Evolutionary conservation across 2,797 vertebrate species (phyloP).

Genomic region (Acanthis flammea): DNA sequence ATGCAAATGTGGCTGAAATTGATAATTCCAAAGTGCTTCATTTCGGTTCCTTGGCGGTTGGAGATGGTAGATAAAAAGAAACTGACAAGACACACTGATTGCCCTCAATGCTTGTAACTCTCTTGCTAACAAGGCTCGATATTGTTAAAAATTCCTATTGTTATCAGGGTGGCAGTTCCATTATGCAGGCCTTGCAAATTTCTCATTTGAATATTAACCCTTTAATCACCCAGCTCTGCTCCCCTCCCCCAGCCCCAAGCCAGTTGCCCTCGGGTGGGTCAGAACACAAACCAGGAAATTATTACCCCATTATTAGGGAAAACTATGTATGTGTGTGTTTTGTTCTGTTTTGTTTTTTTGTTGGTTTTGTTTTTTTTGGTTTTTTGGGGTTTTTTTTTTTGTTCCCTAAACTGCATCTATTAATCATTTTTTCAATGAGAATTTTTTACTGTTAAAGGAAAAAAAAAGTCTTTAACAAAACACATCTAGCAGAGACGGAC

Average conservation of each 20-base stretch:
- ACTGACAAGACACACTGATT: conserved; percentile 96
- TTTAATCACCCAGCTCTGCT: conserved; percentile 66
- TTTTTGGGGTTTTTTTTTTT: neutral
- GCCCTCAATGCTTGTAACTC: conserved; percentile 93
- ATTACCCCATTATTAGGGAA: conserved; percentile 31
- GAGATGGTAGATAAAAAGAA: conserved; percentile 94
- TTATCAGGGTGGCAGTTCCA: conserved; percentile 86
- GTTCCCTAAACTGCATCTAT: neutral
- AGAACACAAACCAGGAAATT: neutral
- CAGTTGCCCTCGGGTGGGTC: neutral
- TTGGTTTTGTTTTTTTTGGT: neutral
- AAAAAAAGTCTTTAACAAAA: conserved; percentile 13
- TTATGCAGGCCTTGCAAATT: conserved; percentile 89
- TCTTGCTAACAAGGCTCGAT: conserved; percentile 93
- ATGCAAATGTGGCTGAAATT: conserved; percentile 97
- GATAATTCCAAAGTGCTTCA: conserved; percentile 96
- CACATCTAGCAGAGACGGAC: neutral
- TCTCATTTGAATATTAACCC: conserved; percentile 86
- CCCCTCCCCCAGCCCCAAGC: conserved; percentile 51
- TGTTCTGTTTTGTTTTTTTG: neutral
- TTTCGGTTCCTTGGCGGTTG: conserved; percentile 92
- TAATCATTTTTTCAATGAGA: conserved; percentile 58
- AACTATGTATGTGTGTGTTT: neutral
- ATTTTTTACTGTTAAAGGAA: conserved; percentile 8
- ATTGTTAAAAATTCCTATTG: conserved; percentile 96